Base-by-base conservation (phyloP, 2,888 invertebrate species). In the Agonopterix heracliana region DNA sequence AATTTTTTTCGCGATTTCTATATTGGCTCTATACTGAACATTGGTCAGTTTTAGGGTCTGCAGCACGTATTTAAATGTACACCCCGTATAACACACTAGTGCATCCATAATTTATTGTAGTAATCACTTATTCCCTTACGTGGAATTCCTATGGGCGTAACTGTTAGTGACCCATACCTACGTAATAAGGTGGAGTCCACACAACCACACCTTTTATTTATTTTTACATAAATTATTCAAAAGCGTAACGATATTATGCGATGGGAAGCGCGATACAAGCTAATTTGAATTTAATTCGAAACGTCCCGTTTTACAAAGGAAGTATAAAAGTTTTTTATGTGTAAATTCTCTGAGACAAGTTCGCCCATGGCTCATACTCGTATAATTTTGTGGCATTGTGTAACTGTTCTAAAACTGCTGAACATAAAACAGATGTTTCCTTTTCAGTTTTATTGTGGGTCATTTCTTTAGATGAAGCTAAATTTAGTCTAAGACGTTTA, bases 271-370 rank as follows among this genome's bases (percentile, higher is more conserved):
- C 57, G 79, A 79, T 78, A 75, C 56, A 59, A 64, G 68, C 75
- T 79, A 77, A 81, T 83, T 84, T 80, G 74, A 81, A 85, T 82
- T 66, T 78, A 75, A 80, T 77, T 78, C 68, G 64, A 76, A 71
- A 67, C 67, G 73, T 68, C 60, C 73, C 60, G 69, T 71, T 73
- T 74, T 70, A 64, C 54, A 54, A 70, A 58, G 75, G 75, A 75
- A 78, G 63, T 61, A 72, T 75, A 72, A 77, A 75, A 74, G 57
- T 64, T 71, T 50, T 26, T 73, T 69, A 68, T 71, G 64, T 66
- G 65, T 63, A 69, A 66, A 60, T 60, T 53, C 56, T 56, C 61
- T 66, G 64, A 60, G 61, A 67, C 64, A 71, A 69, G 61, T 68
- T 66, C 56, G 61, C 55, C 51, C 63, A 60, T 26, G 26, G 26